A percentile compares a stretch with the other conserved stretches of the same genome.
phyloP scores from a whole-genome alignment of 2,797 vertebrate species.

The Lutjanus campechanus region DNA sequence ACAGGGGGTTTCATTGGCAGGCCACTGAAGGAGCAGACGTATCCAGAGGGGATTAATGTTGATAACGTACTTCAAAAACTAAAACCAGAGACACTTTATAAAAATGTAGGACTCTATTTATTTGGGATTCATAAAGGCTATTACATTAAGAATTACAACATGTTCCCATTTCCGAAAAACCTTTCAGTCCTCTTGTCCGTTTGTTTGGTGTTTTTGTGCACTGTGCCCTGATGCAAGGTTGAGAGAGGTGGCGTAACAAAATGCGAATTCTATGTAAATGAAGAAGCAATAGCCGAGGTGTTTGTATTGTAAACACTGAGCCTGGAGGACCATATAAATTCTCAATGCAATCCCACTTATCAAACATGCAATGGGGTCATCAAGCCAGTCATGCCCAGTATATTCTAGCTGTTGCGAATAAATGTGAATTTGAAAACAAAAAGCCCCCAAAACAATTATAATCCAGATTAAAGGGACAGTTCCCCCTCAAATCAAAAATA shows the following conservation, averaged over 20 bases:
- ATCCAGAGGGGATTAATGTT: constrained; percentile 48
- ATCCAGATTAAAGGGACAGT: neutral
- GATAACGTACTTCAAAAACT: constrained; percentile 43
- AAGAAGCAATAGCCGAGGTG: neutral
- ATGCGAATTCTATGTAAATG: constrained; percentile 16
- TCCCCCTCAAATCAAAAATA: neutral
- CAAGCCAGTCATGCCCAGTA: neutral
- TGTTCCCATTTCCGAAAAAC: neutral
- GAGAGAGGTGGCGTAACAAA: constrained; percentile 20
- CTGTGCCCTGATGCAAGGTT: constrained; percentile 14
- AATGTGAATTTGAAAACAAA: constrained; percentile 1
- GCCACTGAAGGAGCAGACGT: constrained; percentile 36
- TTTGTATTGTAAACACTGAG: constrained; percentile 10
- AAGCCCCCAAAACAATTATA: neutral
- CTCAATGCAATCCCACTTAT: neutral
- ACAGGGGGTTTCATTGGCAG: constrained; percentile 48
- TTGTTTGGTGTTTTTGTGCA: constrained; percentile 11
- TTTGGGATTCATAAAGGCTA: neutral
- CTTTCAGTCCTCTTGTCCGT: constrained; percentile 10
- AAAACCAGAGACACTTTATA: constrained; percentile 5
- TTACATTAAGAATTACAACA: neutral
- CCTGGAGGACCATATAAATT: neutral
- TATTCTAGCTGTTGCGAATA: constrained; percentile 6
- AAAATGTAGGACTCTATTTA: neutral
- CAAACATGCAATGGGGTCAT: neutral